Conservation (phyloP, 2,113 vertebrate species). For the Prunella himalayana region DNA sequence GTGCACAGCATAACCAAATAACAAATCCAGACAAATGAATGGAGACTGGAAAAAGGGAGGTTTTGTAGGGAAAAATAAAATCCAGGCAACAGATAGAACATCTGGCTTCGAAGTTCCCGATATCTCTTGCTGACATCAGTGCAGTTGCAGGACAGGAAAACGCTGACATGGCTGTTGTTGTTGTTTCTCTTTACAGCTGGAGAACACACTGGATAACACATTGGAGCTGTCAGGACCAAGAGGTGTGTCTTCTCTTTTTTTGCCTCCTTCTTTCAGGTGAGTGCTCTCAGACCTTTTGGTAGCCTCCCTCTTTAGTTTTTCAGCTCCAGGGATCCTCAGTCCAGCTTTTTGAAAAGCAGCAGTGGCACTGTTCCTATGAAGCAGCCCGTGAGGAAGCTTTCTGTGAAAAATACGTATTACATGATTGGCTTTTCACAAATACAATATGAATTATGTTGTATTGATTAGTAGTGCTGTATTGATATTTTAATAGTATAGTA, state of each 20-base stretch:
- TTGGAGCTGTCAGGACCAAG: not conserved
- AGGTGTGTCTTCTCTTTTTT: not conserved
- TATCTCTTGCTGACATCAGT: not conserved
- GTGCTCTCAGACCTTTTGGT: not conserved
- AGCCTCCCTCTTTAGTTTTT: not conserved
- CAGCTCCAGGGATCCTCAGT: not conserved
- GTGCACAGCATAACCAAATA: not conserved
- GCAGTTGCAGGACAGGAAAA: not conserved
- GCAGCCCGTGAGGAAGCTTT: not conserved
- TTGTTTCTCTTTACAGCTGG: not conserved
- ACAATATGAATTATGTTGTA: too few species aligned
- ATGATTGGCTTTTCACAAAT: too few species aligned
- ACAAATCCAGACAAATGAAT: not conserved
- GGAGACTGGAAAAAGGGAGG: not conserved
- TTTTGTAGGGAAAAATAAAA: not conserved
- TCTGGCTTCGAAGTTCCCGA: not conserved
- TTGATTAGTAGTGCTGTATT: too few species aligned
- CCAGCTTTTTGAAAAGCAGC: too few species aligned
- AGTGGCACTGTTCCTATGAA: accelerated
- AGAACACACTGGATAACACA: too few species aligned
- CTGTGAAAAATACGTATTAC: too few species aligned
- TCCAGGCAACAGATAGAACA: not conserved
- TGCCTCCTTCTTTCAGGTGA: not conserved
- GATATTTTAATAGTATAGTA: too few species aligned
- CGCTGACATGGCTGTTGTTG: not conserved